Percentiles rank a stretch among this genome's conserved stretches.
Evolutionary conservation across 2,888 invertebrate genomes (phyloP).

Genomic region (Ceratothoa steindachneri): DNA sequence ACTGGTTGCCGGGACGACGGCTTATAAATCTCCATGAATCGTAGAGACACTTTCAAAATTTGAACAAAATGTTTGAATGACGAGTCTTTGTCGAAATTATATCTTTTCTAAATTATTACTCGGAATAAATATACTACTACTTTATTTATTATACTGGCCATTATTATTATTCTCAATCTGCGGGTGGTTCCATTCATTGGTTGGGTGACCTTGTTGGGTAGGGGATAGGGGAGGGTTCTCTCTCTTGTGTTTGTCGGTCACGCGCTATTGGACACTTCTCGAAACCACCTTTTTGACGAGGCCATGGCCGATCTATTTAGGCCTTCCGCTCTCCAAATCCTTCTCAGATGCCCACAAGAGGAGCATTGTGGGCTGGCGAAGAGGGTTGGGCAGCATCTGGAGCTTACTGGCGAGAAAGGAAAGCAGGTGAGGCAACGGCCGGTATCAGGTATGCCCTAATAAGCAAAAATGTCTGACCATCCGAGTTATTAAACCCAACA

Average conservation of each 20-base stretch:
- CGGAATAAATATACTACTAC: too few relatives aligned
- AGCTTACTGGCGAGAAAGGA: not conserved
- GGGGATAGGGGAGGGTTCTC: too few relatives aligned
- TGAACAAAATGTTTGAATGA: too few relatives aligned
- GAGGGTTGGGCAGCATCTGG: not conserved
- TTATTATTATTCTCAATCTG: too few relatives aligned
- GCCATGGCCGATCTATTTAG: slow-evolving; percentile 7
- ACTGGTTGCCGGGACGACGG: too few relatives aligned
- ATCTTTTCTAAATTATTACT: too few relatives aligned
- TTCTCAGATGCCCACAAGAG: slow-evolving; percentile 1
- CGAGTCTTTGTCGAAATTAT: too few relatives aligned
- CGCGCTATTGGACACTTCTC: slow-evolving; percentile 7
- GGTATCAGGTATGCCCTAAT: slow-evolving; percentile 7
- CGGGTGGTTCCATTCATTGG: too few relatives aligned
- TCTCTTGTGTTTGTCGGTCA: not conserved
- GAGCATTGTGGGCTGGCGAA: not conserved
- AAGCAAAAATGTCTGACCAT: slow-evolving; percentile 5
- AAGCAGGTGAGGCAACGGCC: slow-evolving; percentile 6
- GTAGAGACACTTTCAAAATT: too few relatives aligned
- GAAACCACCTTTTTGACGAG: not conserved
- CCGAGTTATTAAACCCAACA: slow-evolving; percentile 3
- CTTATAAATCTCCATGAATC: too few relatives aligned
- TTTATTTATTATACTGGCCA: too few relatives aligned
- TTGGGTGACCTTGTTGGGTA: too few relatives aligned
- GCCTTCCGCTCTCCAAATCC: not conserved